phyloP scores from a whole-genome alignment of 2,113 vertebrate species.

The Jaculus jaculus region DNA sequence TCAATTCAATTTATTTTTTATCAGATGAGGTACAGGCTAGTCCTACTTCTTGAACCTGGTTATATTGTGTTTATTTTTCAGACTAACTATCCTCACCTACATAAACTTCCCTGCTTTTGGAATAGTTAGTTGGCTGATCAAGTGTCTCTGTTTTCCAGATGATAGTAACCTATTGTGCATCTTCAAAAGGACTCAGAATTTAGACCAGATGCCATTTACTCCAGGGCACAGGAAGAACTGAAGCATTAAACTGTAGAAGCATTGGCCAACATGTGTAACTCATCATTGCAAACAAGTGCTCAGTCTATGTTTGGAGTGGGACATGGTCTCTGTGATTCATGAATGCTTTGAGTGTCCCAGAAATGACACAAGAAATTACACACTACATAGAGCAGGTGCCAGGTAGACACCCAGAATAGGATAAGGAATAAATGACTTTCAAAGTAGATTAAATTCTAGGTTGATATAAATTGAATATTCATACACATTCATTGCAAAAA shows the following conservation, averaged over 20 bases:
- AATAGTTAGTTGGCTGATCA: neutral
- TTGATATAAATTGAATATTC: neutral
- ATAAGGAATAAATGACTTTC: neutral
- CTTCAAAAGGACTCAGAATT: neutral
- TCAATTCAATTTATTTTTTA: constrained; percentile 52
- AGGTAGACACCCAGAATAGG: neutral
- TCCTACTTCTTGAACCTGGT: neutral
- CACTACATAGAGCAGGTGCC: neutral
- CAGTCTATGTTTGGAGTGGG: rapidly evolving
- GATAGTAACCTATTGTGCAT: neutral
- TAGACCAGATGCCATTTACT: neutral
- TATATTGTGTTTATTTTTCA: constrained; percentile 49
- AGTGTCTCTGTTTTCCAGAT: neutral
- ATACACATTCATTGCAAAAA: neutral
- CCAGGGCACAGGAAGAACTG: neutral
- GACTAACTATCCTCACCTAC: constrained; percentile 27
- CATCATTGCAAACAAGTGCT: neutral
- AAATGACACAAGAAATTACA: neutral
- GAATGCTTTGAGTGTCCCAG: neutral
- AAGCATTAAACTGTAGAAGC: neutral
- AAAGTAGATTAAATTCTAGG: neutral
- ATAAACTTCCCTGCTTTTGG: constrained; percentile 15
- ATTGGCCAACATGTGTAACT: neutral
- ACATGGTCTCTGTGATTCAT: neutral
- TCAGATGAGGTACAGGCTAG: constrained; percentile 7